Base-by-base conservation (phyloP, 2,797 vertebrate genomes). In the Rhinella marina region DNA sequence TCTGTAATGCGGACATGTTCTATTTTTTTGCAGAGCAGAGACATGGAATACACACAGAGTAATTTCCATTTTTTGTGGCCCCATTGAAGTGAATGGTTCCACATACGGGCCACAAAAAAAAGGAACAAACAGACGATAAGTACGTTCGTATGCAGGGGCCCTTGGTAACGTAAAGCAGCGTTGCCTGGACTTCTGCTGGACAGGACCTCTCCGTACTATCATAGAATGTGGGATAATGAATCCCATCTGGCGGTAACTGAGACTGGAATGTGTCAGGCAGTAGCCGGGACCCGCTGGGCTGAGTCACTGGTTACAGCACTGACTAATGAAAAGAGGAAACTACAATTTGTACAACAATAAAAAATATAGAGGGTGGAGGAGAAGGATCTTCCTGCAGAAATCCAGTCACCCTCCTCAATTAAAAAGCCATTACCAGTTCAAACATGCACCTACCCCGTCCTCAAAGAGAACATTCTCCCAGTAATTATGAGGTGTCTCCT, bases 271-370 rank as follows among this genome's bases (percentile, higher is more conserved):
- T 81, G 76, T 57, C 64, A 61, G 50, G 23, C 64, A 80, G 41
- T 27, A 21, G 78, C 8, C 41, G 4, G 32, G 62, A 62, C 56
- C 32, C 72, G 81, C 82, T 21, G 29, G 68, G 81, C 0, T 75
- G 56, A 27, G 87, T 90, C 89, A 91, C 93, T 93, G 91, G 73
- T 76, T 25, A 21, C n/a, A 68, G 85, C 75, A 76, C 25, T 32
- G 85, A 88, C 90, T 61, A 68, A 80, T 68, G 75, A 48, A 70
- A 91, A 91, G 61, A 90, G 92, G 93, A 93, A 93, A 91, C 88
- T 81, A 82, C 93, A 92, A 91, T 92, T 93, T 95, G 95, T 94
- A 93, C 92, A 91, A 95, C 92, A 93, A 94, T 95, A 93, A 95
- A 95, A 93, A 95, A 95, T 95, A 93, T 92, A 92, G 88, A 92